phyloP scores from a whole-genome alignment of 2,888 invertebrate species.

The Pterobdella sp. region DNA sequence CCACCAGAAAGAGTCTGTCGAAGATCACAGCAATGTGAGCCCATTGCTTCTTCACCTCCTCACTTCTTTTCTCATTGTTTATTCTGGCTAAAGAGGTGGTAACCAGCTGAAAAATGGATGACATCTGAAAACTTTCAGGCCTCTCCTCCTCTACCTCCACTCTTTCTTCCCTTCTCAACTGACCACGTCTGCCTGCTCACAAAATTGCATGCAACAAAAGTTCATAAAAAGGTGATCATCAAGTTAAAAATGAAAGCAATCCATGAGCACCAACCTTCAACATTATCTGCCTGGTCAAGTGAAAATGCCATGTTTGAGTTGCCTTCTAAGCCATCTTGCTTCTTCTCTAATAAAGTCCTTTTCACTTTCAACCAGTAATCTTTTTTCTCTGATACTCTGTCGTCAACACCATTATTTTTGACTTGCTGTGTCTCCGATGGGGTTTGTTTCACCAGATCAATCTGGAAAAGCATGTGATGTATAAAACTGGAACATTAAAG shows the following conservation, averaged over 20 bases:
- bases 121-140: background rate
- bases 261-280: no score
- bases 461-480: no score
- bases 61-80: conserved; percentile 21
- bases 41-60: conserved; percentile 25
- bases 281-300: background rate
- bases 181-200: background rate
- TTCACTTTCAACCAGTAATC: conserved; percentile 5
- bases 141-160: background rate
- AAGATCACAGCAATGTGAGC: conserved; percentile 23
- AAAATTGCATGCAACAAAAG: background rate
- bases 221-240: background rate
- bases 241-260: no score
- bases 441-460: background rate
- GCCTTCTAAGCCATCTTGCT: background rate
- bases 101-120: conserved; percentile 24
- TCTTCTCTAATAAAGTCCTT: background rate
- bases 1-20: conserved; percentile 21
- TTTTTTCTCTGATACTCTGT: background rate
- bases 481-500: no score
- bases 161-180: background rate
- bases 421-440: background rate
- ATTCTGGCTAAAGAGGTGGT: conserved; percentile 21
- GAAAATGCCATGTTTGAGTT: background rate
- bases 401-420: background rate